A percentile compares a stretch with the other conserved stretches of the same genome.
Conservation (phyloP, 2,113 vertebrate genomes). For the Nesogale talazaci region DNA sequence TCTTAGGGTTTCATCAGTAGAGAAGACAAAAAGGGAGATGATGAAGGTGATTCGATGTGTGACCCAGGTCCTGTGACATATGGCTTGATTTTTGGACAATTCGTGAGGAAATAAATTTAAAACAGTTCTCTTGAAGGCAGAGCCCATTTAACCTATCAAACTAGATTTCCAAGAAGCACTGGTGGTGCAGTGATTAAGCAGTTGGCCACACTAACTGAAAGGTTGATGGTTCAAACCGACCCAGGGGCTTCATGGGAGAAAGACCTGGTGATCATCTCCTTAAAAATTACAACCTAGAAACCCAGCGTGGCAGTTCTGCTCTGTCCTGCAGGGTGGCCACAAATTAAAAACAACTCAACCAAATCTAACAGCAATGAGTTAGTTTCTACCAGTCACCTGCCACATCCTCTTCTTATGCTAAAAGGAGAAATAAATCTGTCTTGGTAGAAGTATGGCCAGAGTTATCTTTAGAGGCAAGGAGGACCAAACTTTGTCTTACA, state of each 20-base stretch:
- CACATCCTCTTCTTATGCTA: background rate
- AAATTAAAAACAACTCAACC: background rate
- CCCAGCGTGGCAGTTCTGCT: background rate
- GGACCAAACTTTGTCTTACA: no score
- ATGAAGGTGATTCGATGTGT: accelerated
- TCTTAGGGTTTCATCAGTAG: background rate
- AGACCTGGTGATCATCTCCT: background rate
- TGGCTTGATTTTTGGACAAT: background rate
- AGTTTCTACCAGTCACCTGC: background rate
- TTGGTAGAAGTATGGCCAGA: no score
- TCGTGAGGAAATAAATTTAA: background rate
- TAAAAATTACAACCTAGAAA: background rate
- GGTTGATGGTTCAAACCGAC: background rate
- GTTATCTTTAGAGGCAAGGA: no score
- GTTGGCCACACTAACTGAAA: background rate
- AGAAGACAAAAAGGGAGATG: background rate
- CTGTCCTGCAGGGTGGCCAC: background rate
- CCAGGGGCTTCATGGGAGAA: background rate
- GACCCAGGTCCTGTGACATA: accelerated
- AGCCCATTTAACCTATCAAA: background rate
- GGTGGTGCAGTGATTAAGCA: background rate
- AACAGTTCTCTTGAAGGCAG: background rate
- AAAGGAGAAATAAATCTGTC: no score
- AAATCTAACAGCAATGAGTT: background rate
- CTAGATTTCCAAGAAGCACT: background rate